A percentile compares a stretch with the other conserved stretches of the same genome.
Evolutionary conservation across 2,888 invertebrate species (phyloP).

Genomic region (Smittia aterrima): DNA sequence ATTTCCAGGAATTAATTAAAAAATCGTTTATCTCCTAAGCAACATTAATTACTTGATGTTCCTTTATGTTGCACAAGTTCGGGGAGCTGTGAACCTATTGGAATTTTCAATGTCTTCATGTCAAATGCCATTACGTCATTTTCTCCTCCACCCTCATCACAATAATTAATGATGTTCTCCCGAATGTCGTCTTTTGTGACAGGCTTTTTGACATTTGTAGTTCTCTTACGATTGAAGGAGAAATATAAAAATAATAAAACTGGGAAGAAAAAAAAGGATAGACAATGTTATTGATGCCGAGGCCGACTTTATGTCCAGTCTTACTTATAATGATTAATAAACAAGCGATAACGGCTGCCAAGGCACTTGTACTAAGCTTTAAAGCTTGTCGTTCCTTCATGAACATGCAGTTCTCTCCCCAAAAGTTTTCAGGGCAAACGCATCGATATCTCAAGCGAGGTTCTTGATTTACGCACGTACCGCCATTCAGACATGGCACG

Average conservation of each 20-base stretch:
- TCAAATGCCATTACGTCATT: slow-evolving; percentile 85
- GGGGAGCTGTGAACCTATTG: slow-evolving; percentile 66
- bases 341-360: slow-evolving; percentile 78
- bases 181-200: slow-evolving; percentile 62
- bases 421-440: slow-evolving; percentile 67
- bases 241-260: slow-evolving; percentile 42
- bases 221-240: slow-evolving; percentile 39
- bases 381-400: slow-evolving; percentile 71
- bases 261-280: slow-evolving; percentile 27
- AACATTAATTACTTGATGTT: slow-evolving; percentile 47
- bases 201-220: slow-evolving; percentile 41
- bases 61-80: slow-evolving; percentile 62
- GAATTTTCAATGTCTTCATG: slow-evolving; percentile 76
- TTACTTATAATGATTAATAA: slow-evolving; percentile 75
- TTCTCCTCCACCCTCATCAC: slow-evolving; percentile 80
- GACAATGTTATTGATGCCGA: background rate
- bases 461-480: slow-evolving; percentile 66
- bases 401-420: slow-evolving; percentile 70
- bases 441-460: slow-evolving; percentile 66
- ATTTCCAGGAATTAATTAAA: background rate
- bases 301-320: background rate
- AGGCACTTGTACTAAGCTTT: slow-evolving; percentile 73
- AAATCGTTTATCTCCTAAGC: background rate
- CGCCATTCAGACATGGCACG: slow-evolving; percentile 69
- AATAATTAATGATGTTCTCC: slow-evolving; percentile 83